These are phyloP conservation scores for Zoanthus sociatus DNA, from an alignment of 92 coral and sea anemone genomes.

Conservation along the genomic window DNA sequence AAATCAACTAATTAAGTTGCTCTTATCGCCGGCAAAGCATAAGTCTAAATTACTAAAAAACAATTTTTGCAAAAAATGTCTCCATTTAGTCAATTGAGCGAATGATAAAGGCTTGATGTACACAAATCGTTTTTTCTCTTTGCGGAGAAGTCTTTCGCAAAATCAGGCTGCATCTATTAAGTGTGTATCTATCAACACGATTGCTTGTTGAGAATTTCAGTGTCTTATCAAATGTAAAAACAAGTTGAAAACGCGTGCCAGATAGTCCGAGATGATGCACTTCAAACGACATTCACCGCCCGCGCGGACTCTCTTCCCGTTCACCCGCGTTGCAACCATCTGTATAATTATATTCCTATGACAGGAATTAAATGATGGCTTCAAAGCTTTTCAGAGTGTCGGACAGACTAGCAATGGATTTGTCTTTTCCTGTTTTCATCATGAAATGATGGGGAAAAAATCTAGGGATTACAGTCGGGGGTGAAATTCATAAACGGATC, in stretches of 20 bases:
- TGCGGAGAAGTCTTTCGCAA: background rate
- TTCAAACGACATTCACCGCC: conserved; percentile 3
- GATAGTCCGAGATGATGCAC: background rate
- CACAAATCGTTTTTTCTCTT: background rate
- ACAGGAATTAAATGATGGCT: conserved; percentile 16
- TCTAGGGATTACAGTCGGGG: conserved; percentile 67
- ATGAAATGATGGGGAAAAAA: conserved; percentile 55
- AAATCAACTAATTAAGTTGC: background rate
- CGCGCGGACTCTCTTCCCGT: background rate
- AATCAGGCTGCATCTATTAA: conserved; percentile 10
- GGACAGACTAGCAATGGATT: conserved; percentile 53
- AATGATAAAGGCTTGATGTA: conserved; percentile 3
- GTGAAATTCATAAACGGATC: conserved; percentile 84
- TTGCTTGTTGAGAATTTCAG: conserved; percentile 42
- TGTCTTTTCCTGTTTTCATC: conserved; percentile 83
- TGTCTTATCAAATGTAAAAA: conserved; percentile 29
- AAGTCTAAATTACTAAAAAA: conserved; percentile 9
- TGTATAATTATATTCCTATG: conserved; percentile 44
- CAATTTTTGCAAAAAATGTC: background rate
- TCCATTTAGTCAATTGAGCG: background rate
- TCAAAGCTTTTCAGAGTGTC: conserved; percentile 44
- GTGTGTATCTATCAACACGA: conserved; percentile 29
- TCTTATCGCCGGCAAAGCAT: conserved; percentile 30
- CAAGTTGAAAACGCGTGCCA: conserved; percentile 39
- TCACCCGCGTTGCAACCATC: conserved; percentile 38